Base-by-base conservation (phyloP, 2,888 invertebrate species). In the Liopterus haemorrhoidalis region DNA sequence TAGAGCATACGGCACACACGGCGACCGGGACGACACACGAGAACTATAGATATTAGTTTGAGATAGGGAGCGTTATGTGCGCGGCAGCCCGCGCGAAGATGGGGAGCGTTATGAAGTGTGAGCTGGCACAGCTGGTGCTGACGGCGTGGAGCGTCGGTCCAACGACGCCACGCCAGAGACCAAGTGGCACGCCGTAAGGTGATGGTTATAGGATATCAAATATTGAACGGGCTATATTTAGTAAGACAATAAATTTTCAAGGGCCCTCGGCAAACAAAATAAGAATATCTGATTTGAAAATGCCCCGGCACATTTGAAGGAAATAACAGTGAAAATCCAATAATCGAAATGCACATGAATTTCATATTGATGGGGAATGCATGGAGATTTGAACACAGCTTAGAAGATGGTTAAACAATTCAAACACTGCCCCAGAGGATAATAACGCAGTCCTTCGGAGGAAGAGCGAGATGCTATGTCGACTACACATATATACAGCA, bases 41-140 rank as follows among this genome's bases (percentile, higher is more conserved):
- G 12, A 51, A 47, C 52, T 49, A 51, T 51, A 57, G 57, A 58
- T 57, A 59, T 58, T 56, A 56, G 54, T 52, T 39, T 30, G 51
- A 56, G 56, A 54, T 55, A 56, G 55, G 49, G 47, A 45, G 49
- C 33, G 43, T 47, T 22, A 48, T 42, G 31, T 15, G 20, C 49
- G 12, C 42, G 32, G 41, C 51, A 49, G 41, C 45, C 46, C 50
- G 54, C 56, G 39, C 49, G 50, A 46, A 48, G 57, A 54, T 54
- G 60, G 57, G 53, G 57, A n/a, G n/a, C 41, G 61, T 65, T 66
- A 66, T 67, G 67, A 66, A 67, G 66, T 66, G 66, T 62, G 64
- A 66, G 64, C 59, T 48, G 53, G 55, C 61, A 62, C 67, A 67
- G 66, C 59, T 67, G 67, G 54, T 58, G 57, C 54, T 66, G 66